Evolutionary conservation across 2,113 vertebrate genomes (phyloP).

Genomic region (rabbit (Oryctolagus cuniculus)): DNA sequence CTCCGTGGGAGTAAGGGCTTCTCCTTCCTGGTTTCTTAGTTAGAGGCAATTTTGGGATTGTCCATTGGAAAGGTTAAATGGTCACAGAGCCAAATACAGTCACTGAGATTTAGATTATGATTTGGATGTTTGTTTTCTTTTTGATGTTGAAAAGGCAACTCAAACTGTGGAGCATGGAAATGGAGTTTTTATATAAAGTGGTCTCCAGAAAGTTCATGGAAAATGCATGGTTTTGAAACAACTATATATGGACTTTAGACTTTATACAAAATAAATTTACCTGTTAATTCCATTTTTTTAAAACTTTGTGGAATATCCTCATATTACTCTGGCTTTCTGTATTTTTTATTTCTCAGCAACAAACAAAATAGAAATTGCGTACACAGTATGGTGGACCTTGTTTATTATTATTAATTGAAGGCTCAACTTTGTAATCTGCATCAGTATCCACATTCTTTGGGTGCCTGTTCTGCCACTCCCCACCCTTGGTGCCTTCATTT

Average conservation of each 20-base stretch:
- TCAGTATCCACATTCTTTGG: neutral
- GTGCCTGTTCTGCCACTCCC: neutral
- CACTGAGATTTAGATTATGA: neutral
- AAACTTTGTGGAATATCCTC: too few relatives aligned
- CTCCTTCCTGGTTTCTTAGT: neutral
- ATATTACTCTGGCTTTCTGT: neutral
- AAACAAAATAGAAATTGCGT: neutral
- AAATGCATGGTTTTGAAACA: too few relatives aligned
- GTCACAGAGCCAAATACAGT: neutral
- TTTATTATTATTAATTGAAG: neutral
- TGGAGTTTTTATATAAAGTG: neutral
- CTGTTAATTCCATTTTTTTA: too few relatives aligned
- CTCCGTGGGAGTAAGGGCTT: too few relatives aligned
- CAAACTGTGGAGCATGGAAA: neutral
- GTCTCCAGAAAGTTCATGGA: too few relatives aligned
- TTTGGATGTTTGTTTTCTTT: slow-evolving; percentile 44
- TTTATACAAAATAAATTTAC: too few relatives aligned
- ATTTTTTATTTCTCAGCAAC: neutral
- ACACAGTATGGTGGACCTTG: neutral
- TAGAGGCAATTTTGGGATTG: neutral
- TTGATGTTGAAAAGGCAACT: neutral
- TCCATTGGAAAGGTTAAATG: neutral
- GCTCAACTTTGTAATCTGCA: neutral
- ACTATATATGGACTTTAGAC: too few relatives aligned
- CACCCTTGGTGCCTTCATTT: neutral